Percentiles rank a stretch among this genome's conserved stretches.
Conservation (phyloP, 2,797 vertebrate genomes). For the Australoheros facetus region DNA sequence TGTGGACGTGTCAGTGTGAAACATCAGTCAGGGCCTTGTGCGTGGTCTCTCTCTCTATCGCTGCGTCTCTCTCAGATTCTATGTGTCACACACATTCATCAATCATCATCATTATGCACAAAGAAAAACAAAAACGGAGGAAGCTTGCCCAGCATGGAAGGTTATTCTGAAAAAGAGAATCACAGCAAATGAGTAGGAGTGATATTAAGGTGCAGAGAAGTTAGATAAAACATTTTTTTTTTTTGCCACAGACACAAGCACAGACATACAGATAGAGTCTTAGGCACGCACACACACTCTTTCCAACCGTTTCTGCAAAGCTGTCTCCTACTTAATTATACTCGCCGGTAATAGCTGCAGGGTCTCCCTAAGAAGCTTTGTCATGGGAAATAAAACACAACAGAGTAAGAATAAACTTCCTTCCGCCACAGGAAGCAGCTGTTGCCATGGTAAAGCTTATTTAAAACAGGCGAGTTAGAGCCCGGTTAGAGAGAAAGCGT, state of each 20-base stretch:
- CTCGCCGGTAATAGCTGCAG: slow-evolving; percentile 58
- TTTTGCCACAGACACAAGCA: background rate
- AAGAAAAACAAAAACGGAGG: background rate
- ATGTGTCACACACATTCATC: slow-evolving; percentile 31
- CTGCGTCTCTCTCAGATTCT: background rate
- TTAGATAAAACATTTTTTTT: background rate
- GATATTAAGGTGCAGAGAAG: slow-evolving; percentile 3
- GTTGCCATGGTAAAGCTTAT: slow-evolving; percentile 61
- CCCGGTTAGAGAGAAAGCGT: slow-evolving; percentile 14
- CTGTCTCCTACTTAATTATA: slow-evolving; percentile 58
- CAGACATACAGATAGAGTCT: background rate
- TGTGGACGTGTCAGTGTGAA: slow-evolving; percentile 23
- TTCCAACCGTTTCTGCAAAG: slow-evolving; percentile 40
- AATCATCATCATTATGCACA: slow-evolving; percentile 25
- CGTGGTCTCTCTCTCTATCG: background rate
- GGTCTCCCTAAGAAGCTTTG: slow-evolving; percentile 57
- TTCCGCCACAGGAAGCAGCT: slow-evolving; percentile 62
- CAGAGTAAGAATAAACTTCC: slow-evolving; percentile 71
- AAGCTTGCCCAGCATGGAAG: slow-evolving; percentile 3
- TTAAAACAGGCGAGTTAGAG: slow-evolving; percentile 40
- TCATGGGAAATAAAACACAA: slow-evolving; percentile 71
- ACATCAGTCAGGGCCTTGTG: slow-evolving; percentile 27
- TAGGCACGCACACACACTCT: slow-evolving; percentile 1
- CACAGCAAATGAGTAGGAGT: background rate
- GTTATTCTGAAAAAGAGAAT: background rate